Percentiles rank a stretch among this genome's conserved stretches.
phyloP scores from a whole-genome alignment of 2,888 invertebrate genomes.

The Rambutsinella grinnellia region DNA sequence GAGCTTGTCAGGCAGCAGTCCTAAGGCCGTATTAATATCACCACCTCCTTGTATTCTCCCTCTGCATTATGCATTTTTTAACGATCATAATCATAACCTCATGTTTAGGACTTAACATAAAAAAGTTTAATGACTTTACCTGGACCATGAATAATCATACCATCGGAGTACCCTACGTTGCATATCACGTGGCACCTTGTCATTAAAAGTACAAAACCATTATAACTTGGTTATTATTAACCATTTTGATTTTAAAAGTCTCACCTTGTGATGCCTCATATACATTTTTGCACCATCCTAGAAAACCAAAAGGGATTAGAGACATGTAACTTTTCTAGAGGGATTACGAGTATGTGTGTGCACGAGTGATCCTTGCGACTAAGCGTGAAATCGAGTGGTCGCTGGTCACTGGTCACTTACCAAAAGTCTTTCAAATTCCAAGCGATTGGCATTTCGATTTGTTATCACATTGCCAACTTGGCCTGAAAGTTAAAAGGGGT shows the following conservation, averaged over 20 bases:
- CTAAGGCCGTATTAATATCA: conserved; percentile 94
- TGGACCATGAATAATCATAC: conserved; percentile 99
- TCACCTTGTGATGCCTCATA: conserved; percentile 98
- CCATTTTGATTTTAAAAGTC: too few relatives aligned
- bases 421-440: conserved; percentile 93
- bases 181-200: conserved; percentile 94
- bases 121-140: conserved; percentile 69
- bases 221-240: too few relatives aligned
- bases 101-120: too few relatives aligned
- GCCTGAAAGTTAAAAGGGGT: conserved; percentile 71
- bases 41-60: conserved; percentile 96
- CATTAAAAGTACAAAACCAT: too few relatives aligned
- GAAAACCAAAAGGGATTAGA: too few relatives aligned
- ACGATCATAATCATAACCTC: too few relatives aligned
- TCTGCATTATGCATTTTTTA: conserved; percentile 70
- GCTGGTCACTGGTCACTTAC: conserved; percentile 69
- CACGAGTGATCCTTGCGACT: too few relatives aligned
- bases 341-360: too few relatives aligned
- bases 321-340: too few relatives aligned
- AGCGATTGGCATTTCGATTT: conserved; percentile 94
- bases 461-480: conserved; percentile 99
- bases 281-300: conserved; percentile 95
- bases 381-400: too few relatives aligned
- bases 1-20: conserved; percentile 93
- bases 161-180: conserved; percentile 94